Evolutionary conservation across 2,888 invertebrate genomes (phyloP).

Genomic region (Apodemia mormo): DNA sequence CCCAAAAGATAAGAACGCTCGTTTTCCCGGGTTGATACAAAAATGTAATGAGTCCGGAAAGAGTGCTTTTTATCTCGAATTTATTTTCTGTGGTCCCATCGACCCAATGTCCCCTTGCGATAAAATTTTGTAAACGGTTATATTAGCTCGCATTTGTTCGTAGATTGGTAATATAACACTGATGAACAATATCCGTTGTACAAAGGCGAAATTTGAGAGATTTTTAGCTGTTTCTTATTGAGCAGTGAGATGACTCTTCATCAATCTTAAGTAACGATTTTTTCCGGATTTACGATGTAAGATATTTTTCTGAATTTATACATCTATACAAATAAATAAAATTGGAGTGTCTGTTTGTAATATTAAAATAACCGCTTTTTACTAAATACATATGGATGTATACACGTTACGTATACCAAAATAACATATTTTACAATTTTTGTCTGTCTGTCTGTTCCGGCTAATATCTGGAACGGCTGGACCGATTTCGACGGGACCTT

Average conservation of each 20-base stretch:
- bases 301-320: too few species aligned
- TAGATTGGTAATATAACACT: neutral
- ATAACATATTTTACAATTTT: too few species aligned
- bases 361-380: too few species aligned
- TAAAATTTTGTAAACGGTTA: slow-evolving; percentile 1
- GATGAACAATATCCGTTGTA: slow-evolving; percentile 4
- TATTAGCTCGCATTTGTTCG: slow-evolving; percentile 1
- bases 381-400: too few species aligned
- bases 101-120: slow-evolving; percentile 1
- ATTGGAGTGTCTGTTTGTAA: too few species aligned
- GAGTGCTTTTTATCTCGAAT: slow-evolving; percentile 11
- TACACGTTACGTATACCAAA: too few species aligned
- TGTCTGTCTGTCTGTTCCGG: too few species aligned
- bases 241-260: neutral
- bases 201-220: neutral
- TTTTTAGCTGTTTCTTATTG: neutral
- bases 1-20: slow-evolving; percentile 14
- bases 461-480: too few species aligned
- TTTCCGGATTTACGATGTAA: neutral
- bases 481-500: too few species aligned
- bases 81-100: slow-evolving; percentile 7
- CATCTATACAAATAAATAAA: too few species aligned
- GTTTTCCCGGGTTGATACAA: slow-evolving; percentile 7
- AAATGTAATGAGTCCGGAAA: slow-evolving; percentile 18
- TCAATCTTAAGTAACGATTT: neutral